Conservation (phyloP, 2,888 invertebrate species). For the Tachina fera region DNA sequence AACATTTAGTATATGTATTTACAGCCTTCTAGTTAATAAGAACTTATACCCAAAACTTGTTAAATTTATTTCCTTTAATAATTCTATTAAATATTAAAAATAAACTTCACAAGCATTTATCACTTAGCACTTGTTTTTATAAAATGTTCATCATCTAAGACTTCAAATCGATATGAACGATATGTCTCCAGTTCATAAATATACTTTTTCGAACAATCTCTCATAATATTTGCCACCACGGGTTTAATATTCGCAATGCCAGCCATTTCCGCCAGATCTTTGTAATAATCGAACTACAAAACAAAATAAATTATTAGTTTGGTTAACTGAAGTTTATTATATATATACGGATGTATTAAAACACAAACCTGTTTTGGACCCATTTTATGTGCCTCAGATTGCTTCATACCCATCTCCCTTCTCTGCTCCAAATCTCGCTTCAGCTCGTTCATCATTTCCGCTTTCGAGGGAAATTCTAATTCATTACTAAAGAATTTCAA, state of each 20-base stretch:
- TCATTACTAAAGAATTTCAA: slow-evolving; percentile 86
- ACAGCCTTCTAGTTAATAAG: slow-evolving; percentile 2
- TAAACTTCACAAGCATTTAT: background rate
- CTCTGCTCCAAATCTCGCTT: slow-evolving; percentile 86
- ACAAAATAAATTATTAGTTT: background rate
- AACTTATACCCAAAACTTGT: slow-evolving; percentile 23
- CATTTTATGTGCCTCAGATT: slow-evolving; percentile 89
- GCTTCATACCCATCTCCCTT: slow-evolving; percentile 86
- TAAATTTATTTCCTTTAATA: slow-evolving; percentile 2
- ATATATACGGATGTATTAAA: slow-evolving; percentile 75
- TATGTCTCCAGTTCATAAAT: slow-evolving; percentile 86
- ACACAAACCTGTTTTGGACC: slow-evolving; percentile 77
- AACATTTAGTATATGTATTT: background rate
- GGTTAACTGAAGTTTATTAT: background rate
- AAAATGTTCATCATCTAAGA: slow-evolving; percentile 86
- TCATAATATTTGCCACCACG: slow-evolving; percentile 88
- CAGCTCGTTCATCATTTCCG: slow-evolving; percentile 86
- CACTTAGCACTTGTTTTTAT: slow-evolving; percentile 53
- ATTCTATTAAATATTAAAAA: background rate
- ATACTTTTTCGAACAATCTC: slow-evolving; percentile 86
- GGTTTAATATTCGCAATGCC: slow-evolving; percentile 86
- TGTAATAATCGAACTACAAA: slow-evolving; percentile 87
- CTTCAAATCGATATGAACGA: slow-evolving; percentile 85
- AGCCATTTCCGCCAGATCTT: slow-evolving; percentile 86
- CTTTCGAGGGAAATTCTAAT: slow-evolving; percentile 85